Percentiles rank a stretch among this genome's conserved stretches.
Conservation (phyloP, 2,797 vertebrate genomes). For the Mycteria americana region DNA sequence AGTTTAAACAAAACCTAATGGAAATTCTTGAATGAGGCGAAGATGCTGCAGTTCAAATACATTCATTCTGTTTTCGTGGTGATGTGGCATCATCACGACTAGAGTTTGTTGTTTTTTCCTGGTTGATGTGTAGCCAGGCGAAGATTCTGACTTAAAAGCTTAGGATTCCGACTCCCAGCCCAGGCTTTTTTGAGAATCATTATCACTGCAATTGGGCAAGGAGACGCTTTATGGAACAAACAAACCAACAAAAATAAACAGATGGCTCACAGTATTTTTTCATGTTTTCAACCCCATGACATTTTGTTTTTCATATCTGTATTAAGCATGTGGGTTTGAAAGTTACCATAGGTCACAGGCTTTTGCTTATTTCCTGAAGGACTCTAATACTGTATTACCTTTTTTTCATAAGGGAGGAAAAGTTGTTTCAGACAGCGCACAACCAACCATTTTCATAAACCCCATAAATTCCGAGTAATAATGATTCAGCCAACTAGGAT, state of each 20-base stretch:
- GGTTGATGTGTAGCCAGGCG: constrained; percentile 39
- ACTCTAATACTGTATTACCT: background rate
- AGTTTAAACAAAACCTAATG: constrained; percentile 45
- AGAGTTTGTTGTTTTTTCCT: constrained; percentile 30
- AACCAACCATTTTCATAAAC: background rate
- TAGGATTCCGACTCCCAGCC: background rate
- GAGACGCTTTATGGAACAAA: background rate
- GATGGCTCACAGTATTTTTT: background rate
- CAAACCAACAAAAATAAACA: constrained; percentile 37
- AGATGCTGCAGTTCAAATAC: background rate
- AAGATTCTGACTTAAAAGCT: constrained; percentile 32
- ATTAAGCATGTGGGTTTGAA: background rate
- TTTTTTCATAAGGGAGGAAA: background rate
- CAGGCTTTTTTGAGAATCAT: background rate
- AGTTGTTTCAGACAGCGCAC: background rate
- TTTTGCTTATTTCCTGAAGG: background rate
- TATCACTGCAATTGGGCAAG: constrained; percentile 13
- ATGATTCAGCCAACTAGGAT: background rate
- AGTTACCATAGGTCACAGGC: background rate
- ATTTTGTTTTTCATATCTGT: constrained; percentile 17
- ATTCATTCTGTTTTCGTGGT: background rate
- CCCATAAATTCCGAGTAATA: background rate
- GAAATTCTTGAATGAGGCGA: constrained; percentile 31
- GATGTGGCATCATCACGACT: constrained; percentile 23
- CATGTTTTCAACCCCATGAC: background rate